Base-by-base conservation (phyloP, 1,140 invertebrate genomes). In the Armadillidium nasatum region DNA sequence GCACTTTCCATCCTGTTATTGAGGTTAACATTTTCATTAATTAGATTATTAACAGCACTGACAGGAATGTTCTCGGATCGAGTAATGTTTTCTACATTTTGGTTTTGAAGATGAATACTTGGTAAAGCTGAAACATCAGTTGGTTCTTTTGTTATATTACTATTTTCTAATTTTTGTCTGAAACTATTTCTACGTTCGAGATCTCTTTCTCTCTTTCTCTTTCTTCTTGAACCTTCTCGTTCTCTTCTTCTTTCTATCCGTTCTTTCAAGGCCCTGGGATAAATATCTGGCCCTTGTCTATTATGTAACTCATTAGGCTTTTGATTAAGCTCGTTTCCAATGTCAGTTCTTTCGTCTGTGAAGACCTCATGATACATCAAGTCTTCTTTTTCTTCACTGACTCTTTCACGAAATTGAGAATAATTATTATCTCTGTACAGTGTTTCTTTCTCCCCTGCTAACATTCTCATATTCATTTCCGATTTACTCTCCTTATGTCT, bases 201-300 rank as follows among this genome's bases (percentile, higher is more conserved):
- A 15, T 60, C 50, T 60, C 50, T 60, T 19, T 60, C 50, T 60
- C 50, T 60, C 19, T 60, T 60, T 60, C 50, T 60, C 7, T 60
- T 60, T 60, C 50, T 13, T 60, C 50, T 60, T 15, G 50, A 60
- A 13, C 50, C 50, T 60, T 60, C 50, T 60, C 50, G 1, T 60
- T 60, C 50, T 60, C 50, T 60, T 60, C 50, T 60, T 60, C 19
- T 60, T 19, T 60, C 50, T 60, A 60, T 60, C 50, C 50, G 1
- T 7, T 60, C 50, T 60, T 60, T 60, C 50, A 60, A 19, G 7
- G 50, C 50, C 19, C 19, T 60, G 11, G 50, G 50, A 60, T 60
- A 60, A 13, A 60, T 19, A 60, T 60, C 50, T 15, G 50, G 50
- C 4, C 50, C 50, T 60, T 60, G 11, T 60, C 50, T 19, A 15